These are phyloP conservation scores for Sympetrum striolatum DNA, from an alignment of 2,888 invertebrate genomes.

Conservation along the genomic window DNA sequence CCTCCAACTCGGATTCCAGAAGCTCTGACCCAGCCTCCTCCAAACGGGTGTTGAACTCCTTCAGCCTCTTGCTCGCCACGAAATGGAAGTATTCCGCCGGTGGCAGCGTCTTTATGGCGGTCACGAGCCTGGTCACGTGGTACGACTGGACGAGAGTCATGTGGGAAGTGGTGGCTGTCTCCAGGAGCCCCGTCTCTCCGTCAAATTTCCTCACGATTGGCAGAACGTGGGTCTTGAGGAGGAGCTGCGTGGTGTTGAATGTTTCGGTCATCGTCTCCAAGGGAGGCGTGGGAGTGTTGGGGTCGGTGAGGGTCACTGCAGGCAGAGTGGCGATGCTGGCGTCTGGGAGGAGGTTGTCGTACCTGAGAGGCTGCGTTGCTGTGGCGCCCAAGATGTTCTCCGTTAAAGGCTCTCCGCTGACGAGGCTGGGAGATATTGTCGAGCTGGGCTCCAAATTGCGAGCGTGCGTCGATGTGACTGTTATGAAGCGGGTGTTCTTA, in stretches of 20 bases:
- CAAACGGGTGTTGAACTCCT: slow-evolving; percentile 85
- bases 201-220: slow-evolving; percentile 68
- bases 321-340: slow-evolving; percentile 85
- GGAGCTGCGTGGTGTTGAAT: slow-evolving; percentile 87
- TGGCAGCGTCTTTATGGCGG: slow-evolving; percentile 88
- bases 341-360: slow-evolving; percentile 73
- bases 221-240: slow-evolving; percentile 87
- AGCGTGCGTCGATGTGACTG: slow-evolving; percentile 85
- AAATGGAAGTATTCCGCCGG: slow-evolving; percentile 88
- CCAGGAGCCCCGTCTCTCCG: neutral
- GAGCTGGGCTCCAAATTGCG: slow-evolving; percentile 70
- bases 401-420: slow-evolving; percentile 71
- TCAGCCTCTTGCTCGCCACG: slow-evolving; percentile 82
- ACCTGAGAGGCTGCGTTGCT: slow-evolving; percentile 60
- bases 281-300: slow-evolving; percentile 81
- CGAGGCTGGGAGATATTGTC: slow-evolving; percentile 60
- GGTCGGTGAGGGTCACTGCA: slow-evolving; percentile 74
- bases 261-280: slow-evolving; percentile 89
- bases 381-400: slow-evolving; percentile 87
- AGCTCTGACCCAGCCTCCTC: slow-evolving; percentile 90
- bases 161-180: neutral
- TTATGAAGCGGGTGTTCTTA: slow-evolving; percentile 86
- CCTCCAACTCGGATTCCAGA: slow-evolving; percentile 80
- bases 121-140: slow-evolving; percentile 83
- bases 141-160: slow-evolving; percentile 89